Evolutionary conservation across 1,140 invertebrate species (phyloP), one percentile per base, ranked within the genome.

Genomic region (Cyclargus thomasi): DNA sequence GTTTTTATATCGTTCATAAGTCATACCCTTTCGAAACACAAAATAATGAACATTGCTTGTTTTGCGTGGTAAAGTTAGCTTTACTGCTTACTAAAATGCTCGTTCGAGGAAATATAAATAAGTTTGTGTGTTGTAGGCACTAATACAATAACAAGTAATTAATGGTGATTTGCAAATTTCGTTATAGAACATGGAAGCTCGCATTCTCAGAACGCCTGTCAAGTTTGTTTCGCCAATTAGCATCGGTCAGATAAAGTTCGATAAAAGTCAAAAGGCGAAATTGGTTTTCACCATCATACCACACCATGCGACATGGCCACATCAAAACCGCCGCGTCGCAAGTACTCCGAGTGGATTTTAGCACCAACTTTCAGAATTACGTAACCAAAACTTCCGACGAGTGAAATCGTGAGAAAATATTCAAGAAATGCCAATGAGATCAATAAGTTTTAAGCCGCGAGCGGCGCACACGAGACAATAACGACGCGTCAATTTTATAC

Each of bases 321-420:
- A 73, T 73, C 70, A 71, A 73, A 67, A 64, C 68, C 62, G 68
- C 66, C 68, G 68, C 69, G 55, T 70, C 70, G 68, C 68, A 23
- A 62, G 68, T 75, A 76, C 70, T 70, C 69, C 70, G 68, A 69
- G 71, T 65, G 72, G 53, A 75, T 76, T 74, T 69, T 74, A 70
- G 71, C 74, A 70, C 69, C 69, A 67, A 74, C 74, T 74, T 76
- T 74, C 72, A 66, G 74, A 68, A 63, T 76, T 76, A 72, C 63
- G 59, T 67, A 76, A 76, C 65, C 35, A 35, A 53, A 21, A 68
- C 66, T 62, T 57, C 39, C 69, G 62, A 35, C 69, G 36, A 70
- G 70, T 64, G 72, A 76, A 74, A 76, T 69, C 72, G 74, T 76
- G 74, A 70, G 74, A 76, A 74, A 74, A 74, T 72, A 76, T 74